A percentile compares a stretch with the other conserved stretches of the same genome.
phyloP scores from a whole-genome alignment of 1,140 invertebrate species.

The Drosophila novamexicana region DNA sequence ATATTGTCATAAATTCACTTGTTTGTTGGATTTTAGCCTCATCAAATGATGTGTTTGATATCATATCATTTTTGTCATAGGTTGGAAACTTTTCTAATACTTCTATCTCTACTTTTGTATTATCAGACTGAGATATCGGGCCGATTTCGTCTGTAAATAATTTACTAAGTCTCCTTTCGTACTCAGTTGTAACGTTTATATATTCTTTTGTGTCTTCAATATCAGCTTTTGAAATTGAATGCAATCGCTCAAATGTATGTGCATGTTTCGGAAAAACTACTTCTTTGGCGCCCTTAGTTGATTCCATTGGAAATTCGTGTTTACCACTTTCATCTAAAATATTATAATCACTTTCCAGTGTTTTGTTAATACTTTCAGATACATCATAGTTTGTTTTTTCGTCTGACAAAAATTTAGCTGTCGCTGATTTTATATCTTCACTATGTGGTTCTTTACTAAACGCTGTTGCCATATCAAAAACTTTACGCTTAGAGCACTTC shows the following conservation, averaged over 20 bases:
- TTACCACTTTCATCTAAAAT: conserved; percentile 53
- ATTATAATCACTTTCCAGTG: conserved; percentile 36
- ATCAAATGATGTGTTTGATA: background rate
- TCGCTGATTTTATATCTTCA: conserved; percentile 34
- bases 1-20: conserved; percentile 11
- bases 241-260: conserved; percentile 62
- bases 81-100: conserved; percentile 52
- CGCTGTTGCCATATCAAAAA: conserved; percentile 53
- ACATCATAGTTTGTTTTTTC: conserved; percentile 41
- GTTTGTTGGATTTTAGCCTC: conserved; percentile 18
- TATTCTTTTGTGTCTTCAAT: conserved; percentile 59
- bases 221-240: conserved; percentile 67
- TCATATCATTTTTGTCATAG: conserved; percentile 2
- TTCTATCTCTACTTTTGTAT: background rate
- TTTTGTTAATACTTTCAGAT: conserved; percentile 38
- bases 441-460: conserved; percentile 35
- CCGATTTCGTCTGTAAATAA: conserved; percentile 31
- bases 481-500: conserved; percentile 65
- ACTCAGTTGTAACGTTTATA: conserved; percentile 38
- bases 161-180: conserved; percentile 44
- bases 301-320: conserved; percentile 61
- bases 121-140: background rate
- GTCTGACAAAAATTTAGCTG: conserved; percentile 56
- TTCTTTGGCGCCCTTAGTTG: conserved; percentile 17
- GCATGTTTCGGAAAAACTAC: conserved; percentile 55